Evolutionary conservation across 2,888 invertebrate species (phyloP), one percentile per base, ranked within the genome.

Genomic region (Agonum fuliginosum): DNA sequence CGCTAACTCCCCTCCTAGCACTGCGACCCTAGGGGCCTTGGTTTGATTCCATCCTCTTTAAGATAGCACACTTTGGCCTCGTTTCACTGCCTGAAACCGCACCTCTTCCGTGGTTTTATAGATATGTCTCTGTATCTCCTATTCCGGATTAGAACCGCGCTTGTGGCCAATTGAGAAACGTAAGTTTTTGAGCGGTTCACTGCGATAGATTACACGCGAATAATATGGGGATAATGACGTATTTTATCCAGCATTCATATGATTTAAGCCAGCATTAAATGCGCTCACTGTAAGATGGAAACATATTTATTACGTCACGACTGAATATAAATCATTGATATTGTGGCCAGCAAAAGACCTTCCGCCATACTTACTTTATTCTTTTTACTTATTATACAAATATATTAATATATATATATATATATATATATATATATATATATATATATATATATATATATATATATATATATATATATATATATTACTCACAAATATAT

Each of bases 41-140:
- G 37, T 67, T 54, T 51, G 17, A 48, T 24, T 22, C 54, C 54
- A 72, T 72, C 72, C 72, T 54, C 72, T 72, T 72, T 72, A 72
- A 54, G 48, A 34, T 30, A 34, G 72, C 54, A 14, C 12, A 24
- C 30, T 27, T 72, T 72, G 46, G 17, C 27, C 54, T 51, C 72
- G 48, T 70, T 70, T 54, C 22, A 27, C 24, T 51, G 71, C 22
- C 6, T 27, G 27, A 51, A 48, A 71, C 48, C 71, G 48, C 46
- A 46, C 27, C 34, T 51, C 30, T 46, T 71, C 46, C 17, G 71
- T 30, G 46, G 30, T 48, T 71, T 71, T 71, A 71, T 71, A 51
- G 71, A 71, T n/a, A n/a, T 71, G 71, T 71, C 71, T 71, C 71
- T 71, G 71, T 71, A 48, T 71, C 71, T 71, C 71, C 48, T 71